Conservation (phyloP, 2,888 invertebrate genomes). For the Sympetrum striolatum region DNA sequence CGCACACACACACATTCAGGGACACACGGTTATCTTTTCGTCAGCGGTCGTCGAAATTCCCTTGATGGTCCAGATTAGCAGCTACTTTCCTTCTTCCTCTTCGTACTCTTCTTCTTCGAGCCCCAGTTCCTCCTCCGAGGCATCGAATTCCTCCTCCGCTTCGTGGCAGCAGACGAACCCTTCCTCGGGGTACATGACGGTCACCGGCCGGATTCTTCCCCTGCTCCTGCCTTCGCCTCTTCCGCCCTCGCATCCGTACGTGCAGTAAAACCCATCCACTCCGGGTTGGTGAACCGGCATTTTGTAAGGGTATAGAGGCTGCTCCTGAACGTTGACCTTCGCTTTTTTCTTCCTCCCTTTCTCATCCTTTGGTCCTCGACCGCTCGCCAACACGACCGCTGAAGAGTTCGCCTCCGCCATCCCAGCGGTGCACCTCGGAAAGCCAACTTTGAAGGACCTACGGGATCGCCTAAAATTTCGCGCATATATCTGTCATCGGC, state of each 20-base stretch:
- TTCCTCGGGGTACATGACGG: conserved; percentile 15
- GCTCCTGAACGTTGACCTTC: conserved; percentile 3
- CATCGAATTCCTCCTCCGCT: conserved; percentile 6
- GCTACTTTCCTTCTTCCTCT: conserved; percentile 39
- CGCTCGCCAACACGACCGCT: conserved; percentile 6
- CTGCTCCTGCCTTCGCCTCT: not conserved
- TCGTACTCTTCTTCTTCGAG: not conserved
- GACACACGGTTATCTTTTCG: conserved; percentile 39
- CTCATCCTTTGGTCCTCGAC: not conserved
- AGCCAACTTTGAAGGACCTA: not conserved
- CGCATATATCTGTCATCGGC: not conserved
- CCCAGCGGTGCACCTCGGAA: not conserved
- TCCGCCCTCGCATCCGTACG: conserved; percentile 7
- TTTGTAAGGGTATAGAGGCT: conserved; percentile 25
- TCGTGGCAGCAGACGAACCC: conserved; percentile 40
- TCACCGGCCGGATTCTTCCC: conserved; percentile 14
- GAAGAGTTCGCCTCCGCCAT: conserved; percentile 29
- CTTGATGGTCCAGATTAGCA: conserved; percentile 26
- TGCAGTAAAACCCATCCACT: conserved; percentile 21
- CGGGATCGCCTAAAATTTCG: not conserved
- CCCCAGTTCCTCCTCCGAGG: too few species aligned
- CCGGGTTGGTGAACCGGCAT: conserved; percentile 2
- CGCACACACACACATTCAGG: conserved; percentile 17
- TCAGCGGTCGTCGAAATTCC: conserved; percentile 32
- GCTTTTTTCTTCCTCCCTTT: conserved; percentile 17